These are phyloP conservation scores for Podotricha telesiphe DNA, from an alignment of 2,888 invertebrate species.

Conservation along the genomic window DNA sequence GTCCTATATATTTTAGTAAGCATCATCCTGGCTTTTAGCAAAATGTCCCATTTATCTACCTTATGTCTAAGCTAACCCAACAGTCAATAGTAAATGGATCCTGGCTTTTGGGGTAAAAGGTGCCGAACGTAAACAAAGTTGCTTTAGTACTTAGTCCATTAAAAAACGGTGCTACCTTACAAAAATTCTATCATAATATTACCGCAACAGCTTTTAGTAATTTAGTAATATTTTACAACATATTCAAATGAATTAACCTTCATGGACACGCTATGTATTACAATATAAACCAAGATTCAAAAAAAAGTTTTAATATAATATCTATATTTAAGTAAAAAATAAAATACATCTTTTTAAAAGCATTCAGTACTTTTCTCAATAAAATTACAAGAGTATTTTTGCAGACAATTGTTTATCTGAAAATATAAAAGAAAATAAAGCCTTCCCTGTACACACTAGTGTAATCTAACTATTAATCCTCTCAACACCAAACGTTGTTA, in stretches of 20 bases:
- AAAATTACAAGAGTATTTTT: too few species aligned
- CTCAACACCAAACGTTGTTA: not conserved
- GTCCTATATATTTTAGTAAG: slow-evolving; percentile 24
- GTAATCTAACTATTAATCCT: not conserved
- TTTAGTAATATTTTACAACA: slow-evolving; percentile 7
- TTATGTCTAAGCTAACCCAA: slow-evolving; percentile 35
- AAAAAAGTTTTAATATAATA: too few species aligned
- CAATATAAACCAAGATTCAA: too few species aligned
- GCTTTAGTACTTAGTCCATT: slow-evolving; percentile 28
- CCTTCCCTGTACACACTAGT: not conserved
- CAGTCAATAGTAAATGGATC: slow-evolving; percentile 39
- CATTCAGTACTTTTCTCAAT: too few species aligned
- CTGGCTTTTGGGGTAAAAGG: slow-evolving; percentile 35
- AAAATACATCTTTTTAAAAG: too few species aligned
- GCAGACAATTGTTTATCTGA: not conserved
- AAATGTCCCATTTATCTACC: slow-evolving; percentile 37
- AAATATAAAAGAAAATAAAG: not conserved
- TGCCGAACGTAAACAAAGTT: slow-evolving; percentile 26
- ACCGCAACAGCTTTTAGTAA: slow-evolving; percentile 4
- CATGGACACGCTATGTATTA: too few species aligned
- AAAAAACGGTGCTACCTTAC: slow-evolving; percentile 32
- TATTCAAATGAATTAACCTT: not conserved
- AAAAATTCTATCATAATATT: slow-evolving; percentile 12
- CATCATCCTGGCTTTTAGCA: slow-evolving; percentile 38
- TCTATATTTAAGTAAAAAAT: too few species aligned